phyloP scores from a whole-genome alignment of 2,888 invertebrate species.

The Drosophila nr. perissopoda region DNA sequence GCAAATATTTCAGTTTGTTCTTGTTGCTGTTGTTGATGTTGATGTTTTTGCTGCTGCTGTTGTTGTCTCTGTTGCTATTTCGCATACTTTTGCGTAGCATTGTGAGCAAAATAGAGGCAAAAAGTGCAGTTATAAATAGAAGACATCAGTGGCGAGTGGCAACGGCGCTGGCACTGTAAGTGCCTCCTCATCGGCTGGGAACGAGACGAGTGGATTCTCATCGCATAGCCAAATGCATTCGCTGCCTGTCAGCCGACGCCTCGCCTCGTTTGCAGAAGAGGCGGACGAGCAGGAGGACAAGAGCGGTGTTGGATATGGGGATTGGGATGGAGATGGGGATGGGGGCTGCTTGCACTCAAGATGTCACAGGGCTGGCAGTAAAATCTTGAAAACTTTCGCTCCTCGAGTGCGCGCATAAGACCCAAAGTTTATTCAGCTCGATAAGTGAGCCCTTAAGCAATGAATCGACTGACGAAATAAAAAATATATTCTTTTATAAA shows the following conservation, averaged over 20 bases:
- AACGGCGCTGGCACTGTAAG: slow-evolving; percentile 55
- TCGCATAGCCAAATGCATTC: slow-evolving; percentile 69
- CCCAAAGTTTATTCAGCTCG: slow-evolving; percentile 59
- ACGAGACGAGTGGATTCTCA: slow-evolving; percentile 39
- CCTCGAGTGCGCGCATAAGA: slow-evolving; percentile 28
- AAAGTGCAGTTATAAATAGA: slow-evolving; percentile 68
- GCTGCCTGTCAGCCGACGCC: slow-evolving; percentile 36
- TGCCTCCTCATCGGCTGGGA: slow-evolving; percentile 47
- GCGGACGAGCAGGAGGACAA: background rate
- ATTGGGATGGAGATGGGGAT: background rate
- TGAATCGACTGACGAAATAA: slow-evolving; percentile 35
- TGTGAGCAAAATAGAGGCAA: slow-evolving; percentile 47
- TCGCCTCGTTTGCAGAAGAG: background rate
- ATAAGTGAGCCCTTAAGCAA: slow-evolving; percentile 38
- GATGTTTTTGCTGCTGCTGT: background rate
- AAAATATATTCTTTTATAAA: slow-evolving; percentile 8
- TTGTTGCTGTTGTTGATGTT: slow-evolving; percentile 8
- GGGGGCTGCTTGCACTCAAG: slow-evolving; percentile 29
- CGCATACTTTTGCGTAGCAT: slow-evolving; percentile 53
- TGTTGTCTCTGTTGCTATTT: slow-evolving; percentile 23
- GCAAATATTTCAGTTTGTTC: slow-evolving; percentile 33
- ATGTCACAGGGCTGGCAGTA: slow-evolving; percentile 56
- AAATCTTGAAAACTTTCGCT: slow-evolving; percentile 41
- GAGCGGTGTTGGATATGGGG: background rate
- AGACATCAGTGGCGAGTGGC: slow-evolving; percentile 57